Evolutionary conservation across 53 echinoderm and acorn worm species (phyloP).

Genomic region (Holothuria scabra): DNA sequence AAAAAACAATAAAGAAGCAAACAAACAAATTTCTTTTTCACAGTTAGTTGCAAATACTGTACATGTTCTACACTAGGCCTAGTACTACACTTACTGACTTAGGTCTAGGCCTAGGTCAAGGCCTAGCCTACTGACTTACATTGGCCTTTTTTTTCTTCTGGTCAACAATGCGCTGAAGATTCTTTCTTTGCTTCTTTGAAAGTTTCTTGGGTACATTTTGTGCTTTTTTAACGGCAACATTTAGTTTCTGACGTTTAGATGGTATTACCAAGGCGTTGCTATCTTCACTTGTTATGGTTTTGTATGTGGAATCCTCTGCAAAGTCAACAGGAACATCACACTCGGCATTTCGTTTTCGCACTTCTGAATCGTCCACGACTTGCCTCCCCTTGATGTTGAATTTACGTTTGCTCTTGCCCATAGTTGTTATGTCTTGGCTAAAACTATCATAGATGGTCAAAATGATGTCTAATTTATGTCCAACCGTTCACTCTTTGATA

Average conservation of each 20-base stretch:
- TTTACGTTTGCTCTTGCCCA: conserved; percentile 75
- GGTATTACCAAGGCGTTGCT: conserved; percentile 90
- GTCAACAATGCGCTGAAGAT: conserved; percentile 77
- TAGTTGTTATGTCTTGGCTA: not conserved
- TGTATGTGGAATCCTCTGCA: conserved; percentile 16
- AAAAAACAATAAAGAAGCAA: too few relatives aligned
- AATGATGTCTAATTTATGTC: too few relatives aligned
- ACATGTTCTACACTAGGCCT: too few relatives aligned
- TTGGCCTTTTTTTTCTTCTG: conserved; percentile 89
- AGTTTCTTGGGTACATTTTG: conserved; percentile 75
- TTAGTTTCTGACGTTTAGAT: conserved; percentile 63
- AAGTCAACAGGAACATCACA: conserved; percentile 35
- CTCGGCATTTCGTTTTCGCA: conserved; percentile 48
- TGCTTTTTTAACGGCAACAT: conserved; percentile 10
- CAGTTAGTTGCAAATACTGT: too few relatives aligned
- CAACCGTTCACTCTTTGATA: too few relatives aligned
- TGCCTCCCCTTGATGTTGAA: conserved; percentile 79
- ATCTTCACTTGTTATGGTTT: conserved; percentile 26
- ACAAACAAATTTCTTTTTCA: too few relatives aligned
- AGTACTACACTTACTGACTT: too few relatives aligned
- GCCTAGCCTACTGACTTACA: conserved; percentile 63
- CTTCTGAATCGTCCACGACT: conserved; percentile 69
- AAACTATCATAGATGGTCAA: too few relatives aligned
- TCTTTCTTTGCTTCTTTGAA: conserved; percentile 85
- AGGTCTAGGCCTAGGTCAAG: too few relatives aligned